Percentiles rank a stretch among this genome's conserved stretches.
These are phyloP conservation scores for Leiothrix lutea DNA, from an alignment of 2,113 vertebrate species.

Conservation along the genomic window DNA sequence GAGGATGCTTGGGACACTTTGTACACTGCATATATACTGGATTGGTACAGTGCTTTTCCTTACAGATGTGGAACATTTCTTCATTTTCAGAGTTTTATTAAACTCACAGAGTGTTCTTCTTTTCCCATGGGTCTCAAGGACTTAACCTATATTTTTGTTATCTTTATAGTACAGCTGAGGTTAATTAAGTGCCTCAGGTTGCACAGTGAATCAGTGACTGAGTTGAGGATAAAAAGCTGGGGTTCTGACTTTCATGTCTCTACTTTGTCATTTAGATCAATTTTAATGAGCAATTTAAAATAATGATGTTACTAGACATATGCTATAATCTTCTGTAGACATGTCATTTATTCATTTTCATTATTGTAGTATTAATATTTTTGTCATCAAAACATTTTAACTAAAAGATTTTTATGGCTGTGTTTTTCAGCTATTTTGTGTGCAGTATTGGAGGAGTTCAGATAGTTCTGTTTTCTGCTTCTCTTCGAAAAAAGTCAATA, in stretches of 20 bases:
- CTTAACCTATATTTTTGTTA: constrained; percentile 37
- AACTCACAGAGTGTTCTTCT: background rate
- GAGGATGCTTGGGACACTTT: background rate
- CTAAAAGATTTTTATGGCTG: background rate
- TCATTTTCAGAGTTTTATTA: background rate
- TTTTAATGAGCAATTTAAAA: background rate
- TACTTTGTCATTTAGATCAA: background rate
- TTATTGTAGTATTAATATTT: background rate
- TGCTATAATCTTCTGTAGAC: background rate
- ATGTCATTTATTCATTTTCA: background rate
- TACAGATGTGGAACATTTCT: background rate
- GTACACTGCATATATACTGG: background rate
- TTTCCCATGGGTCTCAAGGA: constrained; percentile 14
- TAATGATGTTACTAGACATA: background rate
- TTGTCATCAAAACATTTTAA: background rate
- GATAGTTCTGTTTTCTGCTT: background rate
- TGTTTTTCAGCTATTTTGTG: background rate
- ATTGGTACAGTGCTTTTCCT: background rate
- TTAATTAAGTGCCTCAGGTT: constrained; percentile 48
- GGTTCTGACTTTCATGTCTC: background rate
- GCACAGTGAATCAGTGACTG: background rate
- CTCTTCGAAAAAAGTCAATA: background rate
- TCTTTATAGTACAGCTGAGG: background rate
- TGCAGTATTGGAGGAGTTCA: background rate
- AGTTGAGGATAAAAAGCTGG: background rate